Evolutionary conservation across 2,113 vertebrate species (phyloP), one percentile per base, ranked within the genome.

Genomic region (Trogon melanurus): DNA sequence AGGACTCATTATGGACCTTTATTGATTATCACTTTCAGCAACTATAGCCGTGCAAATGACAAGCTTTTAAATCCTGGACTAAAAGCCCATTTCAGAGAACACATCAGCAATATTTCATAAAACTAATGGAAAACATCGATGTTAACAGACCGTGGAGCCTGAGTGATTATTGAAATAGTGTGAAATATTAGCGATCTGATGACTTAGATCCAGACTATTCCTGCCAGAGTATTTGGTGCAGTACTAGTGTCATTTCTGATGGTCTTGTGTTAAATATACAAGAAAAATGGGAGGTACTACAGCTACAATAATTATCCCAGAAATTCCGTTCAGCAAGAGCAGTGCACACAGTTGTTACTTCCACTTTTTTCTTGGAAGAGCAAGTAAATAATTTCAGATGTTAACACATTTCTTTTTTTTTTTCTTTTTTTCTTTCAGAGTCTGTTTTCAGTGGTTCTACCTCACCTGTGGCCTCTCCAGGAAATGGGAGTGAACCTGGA

Each of bases 381-480:
- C 25, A 61, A 51, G 70, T 61, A 81, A 87, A 81, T 70, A 30
- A 47, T 58, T 80, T 78, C 41, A 41, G 22, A 9, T 54, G 25
- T 80, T 69, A 34, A 83, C 87, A 9, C 16, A 56, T 32, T 2
- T 26, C 64, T 65, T 25, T 6, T 6, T 67, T 60, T 73, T 17
- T 62, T 73, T 17, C 80, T 5, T 32, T 36, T 38, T 79, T 51
- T 8, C n/a, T 97, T 97, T 91, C 93, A 98, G 98, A 98, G 36
- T 71, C 93, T 58, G 64, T 96, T 95, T 97, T 96, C 66, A 94
- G 93, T 69, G 97, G 93, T 56, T 97, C 98, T 75, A 93, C 98
- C 61, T 99, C 99, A 61, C 98, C 98, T 65, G 95, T 96, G 51
- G 67, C 97, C 1, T 96, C 98, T 88, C 93, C 96, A 21, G 99